Evolutionary conservation across 2,113 vertebrate species (phyloP).

Genomic region (Psilopogon haemacephalus): DNA sequence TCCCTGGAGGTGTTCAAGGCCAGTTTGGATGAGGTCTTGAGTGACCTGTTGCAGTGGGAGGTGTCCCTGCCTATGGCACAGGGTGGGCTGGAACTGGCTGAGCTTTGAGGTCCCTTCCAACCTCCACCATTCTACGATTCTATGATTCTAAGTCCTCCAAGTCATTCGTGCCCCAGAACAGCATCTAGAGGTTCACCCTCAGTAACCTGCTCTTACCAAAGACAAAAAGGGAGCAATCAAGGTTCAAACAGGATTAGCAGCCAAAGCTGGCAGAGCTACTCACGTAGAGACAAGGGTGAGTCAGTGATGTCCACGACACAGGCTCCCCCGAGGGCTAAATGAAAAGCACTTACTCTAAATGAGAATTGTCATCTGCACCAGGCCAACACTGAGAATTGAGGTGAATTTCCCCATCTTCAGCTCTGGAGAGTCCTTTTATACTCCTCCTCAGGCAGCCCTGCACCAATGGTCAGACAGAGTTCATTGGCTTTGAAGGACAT

Average conservation of each 20-base stretch:
- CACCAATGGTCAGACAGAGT: rapidly evolving
- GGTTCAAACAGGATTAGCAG: not conserved
- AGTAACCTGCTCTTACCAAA: not conserved
- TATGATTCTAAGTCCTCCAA: not conserved
- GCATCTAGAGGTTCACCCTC: not conserved
- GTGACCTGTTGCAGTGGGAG: no score
- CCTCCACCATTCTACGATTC: no score
- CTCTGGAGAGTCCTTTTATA: not conserved
- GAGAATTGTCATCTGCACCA: not conserved
- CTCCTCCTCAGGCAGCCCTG: not conserved
- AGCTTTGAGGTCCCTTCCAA: no score
- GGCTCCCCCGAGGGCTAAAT: not conserved
- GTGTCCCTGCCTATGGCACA: no score
- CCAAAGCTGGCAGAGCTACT: not conserved
- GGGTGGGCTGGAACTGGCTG: no score
- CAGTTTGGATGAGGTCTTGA: no score
- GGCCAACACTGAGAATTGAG: not conserved
- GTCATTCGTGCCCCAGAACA: rapidly evolving
- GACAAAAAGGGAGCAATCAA: not conserved
- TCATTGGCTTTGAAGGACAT: not conserved
- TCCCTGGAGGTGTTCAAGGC: no score
- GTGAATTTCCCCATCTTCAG: not conserved
- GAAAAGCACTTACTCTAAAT: not conserved
- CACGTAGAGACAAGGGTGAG: rapidly evolving
- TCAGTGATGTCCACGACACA: not conserved